Evolutionary conservation across 2,113 vertebrate genomes (phyloP), one percentile per base, ranked within the genome.

Genomic region (Aptenodytes forsteri): DNA sequence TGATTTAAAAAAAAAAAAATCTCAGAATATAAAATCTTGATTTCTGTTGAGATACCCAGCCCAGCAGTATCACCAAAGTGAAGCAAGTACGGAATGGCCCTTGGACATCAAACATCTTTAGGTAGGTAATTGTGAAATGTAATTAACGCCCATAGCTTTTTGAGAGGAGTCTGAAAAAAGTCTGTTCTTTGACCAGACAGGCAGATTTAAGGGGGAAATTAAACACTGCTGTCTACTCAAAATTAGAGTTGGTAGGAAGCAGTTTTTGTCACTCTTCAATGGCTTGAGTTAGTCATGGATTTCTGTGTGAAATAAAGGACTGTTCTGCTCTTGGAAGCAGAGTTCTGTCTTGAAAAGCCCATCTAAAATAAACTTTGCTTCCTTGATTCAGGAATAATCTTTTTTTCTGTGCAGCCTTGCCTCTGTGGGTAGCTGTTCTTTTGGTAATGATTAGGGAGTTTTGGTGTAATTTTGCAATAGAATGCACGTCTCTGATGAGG

Each of bases 281-380:
- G 73, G 49, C 55, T 69, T 89, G 86, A 89, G 88, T 96, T 97
- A 95, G 95, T 93, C 76, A 92, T 95, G 87, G 86, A 46, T 95
- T 94, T 93, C 61, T 90, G 61, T 80, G 94, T 92, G 72, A 89
- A 91, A 89, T 93, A 72, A 84, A 79, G 49, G 86, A 13, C 79
- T 91, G 49, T 79, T 91, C 77, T 87, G 83, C 77, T 84, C 81
- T 91, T 84, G 80, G 80, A 79, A 92, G 65, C 87, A n/a, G 84
- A 82, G 81, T 64, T 93, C 61, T 93, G 36, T 54, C 80, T 87
- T 86, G 80, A 90, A 94, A 94, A 96, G 69, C 46, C 58, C 12
- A 10, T 83, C 83, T 91, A 26, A 97, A 94, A 89, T 87, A 92
- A 81, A 79, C 89, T 59, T 64, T 78, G 40, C 70, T 61, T 87